phyloP scores from a whole-genome alignment of 2,113 vertebrate genomes.

The Nesoenas mayeri region DNA sequence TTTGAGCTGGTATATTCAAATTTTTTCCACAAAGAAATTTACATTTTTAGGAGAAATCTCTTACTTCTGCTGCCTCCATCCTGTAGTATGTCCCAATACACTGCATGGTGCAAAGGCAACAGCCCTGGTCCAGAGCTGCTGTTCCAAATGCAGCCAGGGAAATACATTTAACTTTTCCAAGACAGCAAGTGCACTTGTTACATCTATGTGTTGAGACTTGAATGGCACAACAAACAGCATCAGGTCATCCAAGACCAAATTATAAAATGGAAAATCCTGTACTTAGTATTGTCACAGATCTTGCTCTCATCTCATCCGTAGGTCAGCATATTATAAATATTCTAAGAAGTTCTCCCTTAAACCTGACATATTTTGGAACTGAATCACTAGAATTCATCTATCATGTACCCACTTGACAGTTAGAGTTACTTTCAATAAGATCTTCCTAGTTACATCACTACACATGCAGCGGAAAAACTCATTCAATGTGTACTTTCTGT shows the following conservation, averaged over 20 bases:
- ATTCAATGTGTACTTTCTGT: neutral
- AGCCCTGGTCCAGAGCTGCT: neutral
- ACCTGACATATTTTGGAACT: neutral
- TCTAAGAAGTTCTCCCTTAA: neutral
- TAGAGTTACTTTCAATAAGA: neutral
- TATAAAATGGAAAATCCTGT: neutral
- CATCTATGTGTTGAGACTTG: neutral
- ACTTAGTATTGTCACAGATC: neutral
- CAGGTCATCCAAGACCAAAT: neutral
- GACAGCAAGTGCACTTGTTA: neutral
- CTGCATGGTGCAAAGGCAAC: neutral
- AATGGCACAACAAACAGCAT: neutral
- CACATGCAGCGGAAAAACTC: neutral
- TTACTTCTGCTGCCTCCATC: neutral
- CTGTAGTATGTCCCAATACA: neutral
- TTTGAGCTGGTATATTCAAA: neutral
- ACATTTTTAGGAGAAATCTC: neutral
- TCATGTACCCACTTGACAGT: neutral
- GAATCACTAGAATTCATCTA: neutral
- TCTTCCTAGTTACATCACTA: neutral
- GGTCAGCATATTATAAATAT: neutral
- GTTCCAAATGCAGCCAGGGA: neutral
- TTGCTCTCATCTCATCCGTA: neutral
- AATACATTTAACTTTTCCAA: neutral
- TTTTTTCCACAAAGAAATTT: neutral